Evolutionary conservation across 1,140 invertebrate species (phyloP).

Genomic region (Halesus radiatus): DNA sequence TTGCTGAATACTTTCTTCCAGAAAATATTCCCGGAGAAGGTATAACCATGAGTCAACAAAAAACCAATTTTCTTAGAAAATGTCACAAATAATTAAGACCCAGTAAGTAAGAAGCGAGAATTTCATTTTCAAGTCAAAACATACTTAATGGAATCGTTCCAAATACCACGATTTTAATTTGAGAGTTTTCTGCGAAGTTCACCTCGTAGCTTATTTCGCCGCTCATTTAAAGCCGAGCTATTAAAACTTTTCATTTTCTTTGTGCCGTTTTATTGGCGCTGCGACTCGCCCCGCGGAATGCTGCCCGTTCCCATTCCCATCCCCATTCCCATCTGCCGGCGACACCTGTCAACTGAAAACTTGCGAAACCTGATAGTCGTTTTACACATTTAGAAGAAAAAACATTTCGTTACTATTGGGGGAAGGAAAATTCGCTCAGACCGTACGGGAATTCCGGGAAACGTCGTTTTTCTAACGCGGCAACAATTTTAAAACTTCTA

Average conservation of each 20-base stretch:
- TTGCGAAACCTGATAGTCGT: conserved; percentile 39
- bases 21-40: no score
- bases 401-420: conserved; percentile 19
- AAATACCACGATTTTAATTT: conserved; percentile 19
- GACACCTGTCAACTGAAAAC: conserved; percentile 45
- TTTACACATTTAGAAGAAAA: conserved; percentile 36
- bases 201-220: conserved; percentile 31
- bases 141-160: conserved; percentile 18
- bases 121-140: not conserved
- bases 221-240: conserved; percentile 24
- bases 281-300: conserved; percentile 18
- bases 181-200: not conserved
- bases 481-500: no score
- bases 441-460: no score
- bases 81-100: not conserved
- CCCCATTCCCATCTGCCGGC: conserved; percentile 17
- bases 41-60: no score
- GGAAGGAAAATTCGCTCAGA: not conserved
- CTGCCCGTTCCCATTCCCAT: not conserved
- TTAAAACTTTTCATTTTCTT: conserved; percentile 41
- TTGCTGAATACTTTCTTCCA: no score
- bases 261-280: conserved; percentile 26
- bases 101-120: not conserved
- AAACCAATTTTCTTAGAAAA: not conserved
- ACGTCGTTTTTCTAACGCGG: no score